Base-by-base conservation (phyloP, 2,797 vertebrate genomes). In the Helostoma temminkii region DNA sequence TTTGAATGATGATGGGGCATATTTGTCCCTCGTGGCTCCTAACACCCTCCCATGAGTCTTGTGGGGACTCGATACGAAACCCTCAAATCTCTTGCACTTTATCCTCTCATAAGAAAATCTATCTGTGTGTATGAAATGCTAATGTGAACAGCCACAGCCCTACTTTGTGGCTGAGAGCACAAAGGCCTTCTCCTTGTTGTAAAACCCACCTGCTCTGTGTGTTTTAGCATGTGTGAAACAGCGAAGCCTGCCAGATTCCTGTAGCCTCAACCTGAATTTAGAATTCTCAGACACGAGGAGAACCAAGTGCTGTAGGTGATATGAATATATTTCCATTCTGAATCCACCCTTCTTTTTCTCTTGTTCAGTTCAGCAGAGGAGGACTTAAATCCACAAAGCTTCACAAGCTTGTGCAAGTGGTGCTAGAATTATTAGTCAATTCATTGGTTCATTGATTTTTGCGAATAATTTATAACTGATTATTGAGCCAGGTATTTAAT, bases 51-150 rank as follows among this genome's bases (percentile, higher is more conserved):
- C 48, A 12, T 15, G 7, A 47, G 54, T 71, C 71, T 86, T 16
- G 61, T 59, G 50, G 84, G 71, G 69, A 76, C 75, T 82, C 72
- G 76, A 85, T 88, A 80, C 25, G 53, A 82, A 84, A 55, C 50
- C 54, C 59, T 65, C 58, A 66, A 81, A 82, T 80, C 81, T 83
- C 80, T 69, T 15, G 15, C 84, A 72, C 79, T 84, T 78, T 83
- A 80, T 78, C 63, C 82, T 46, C 85, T 83, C 82, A 76, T 69
- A 54, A 79, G 87, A 80, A 86, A 89, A 71, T 80, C 80, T 81
- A 89, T 85, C 87, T 85, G 85, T 83, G 79, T 74, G 86, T 88
- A 77, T 88, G 82, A 88, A 87, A 92, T 89, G 87, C 80, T 87
- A 85, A 90, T 85, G 79, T 15, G 71, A 71, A 76, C 83, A 71